Evolutionary conservation across 2,113 vertebrate genomes (phyloP).

Genomic region (Equus quagga): DNA sequence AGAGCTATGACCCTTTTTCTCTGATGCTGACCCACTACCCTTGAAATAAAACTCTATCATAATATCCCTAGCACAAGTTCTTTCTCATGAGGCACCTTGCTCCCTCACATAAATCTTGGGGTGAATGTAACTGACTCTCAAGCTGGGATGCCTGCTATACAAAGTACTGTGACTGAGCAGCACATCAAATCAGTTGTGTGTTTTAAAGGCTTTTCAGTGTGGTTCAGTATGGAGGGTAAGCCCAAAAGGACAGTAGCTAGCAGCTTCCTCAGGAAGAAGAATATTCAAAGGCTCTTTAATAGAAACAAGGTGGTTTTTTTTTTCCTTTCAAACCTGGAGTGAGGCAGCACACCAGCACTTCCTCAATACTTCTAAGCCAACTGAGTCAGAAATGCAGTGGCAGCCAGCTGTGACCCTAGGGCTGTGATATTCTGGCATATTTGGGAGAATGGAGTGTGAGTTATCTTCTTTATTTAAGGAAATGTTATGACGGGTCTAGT

Average conservation of each 20-base stretch:
- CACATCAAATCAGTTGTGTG: neutral
- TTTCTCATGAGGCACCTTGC: constrained; percentile 18
- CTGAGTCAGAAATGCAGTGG: neutral
- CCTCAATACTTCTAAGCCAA: neutral
- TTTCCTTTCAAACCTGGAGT: neutral
- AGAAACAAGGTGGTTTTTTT: constrained; percentile 17
- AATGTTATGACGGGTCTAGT: constrained; percentile 9
- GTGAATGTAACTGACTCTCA: constrained; percentile 54
- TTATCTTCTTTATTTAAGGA: neutral
- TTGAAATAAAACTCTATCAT: constrained; percentile 52
- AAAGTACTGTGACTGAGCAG: neutral
- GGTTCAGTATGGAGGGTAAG: constrained; percentile 47
- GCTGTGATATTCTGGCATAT: neutral
- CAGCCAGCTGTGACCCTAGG: neutral
- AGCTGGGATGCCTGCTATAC: neutral
- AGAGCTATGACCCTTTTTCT: neutral
- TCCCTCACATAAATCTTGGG: constrained; percentile 39
- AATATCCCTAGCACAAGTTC: neutral
- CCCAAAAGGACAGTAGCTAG: constrained; percentile 49
- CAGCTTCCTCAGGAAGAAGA: constrained; percentile 41
- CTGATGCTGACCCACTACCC: constrained; percentile 32
- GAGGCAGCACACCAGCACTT: neutral
- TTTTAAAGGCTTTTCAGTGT: constrained; percentile 60
- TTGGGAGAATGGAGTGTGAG: neutral
- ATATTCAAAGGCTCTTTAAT: constrained; percentile 67